These are phyloP conservation scores for Dromococcyx pavoninus DNA, from an alignment of 2,797 vertebrate genomes.

Conservation along the genomic window DNA sequence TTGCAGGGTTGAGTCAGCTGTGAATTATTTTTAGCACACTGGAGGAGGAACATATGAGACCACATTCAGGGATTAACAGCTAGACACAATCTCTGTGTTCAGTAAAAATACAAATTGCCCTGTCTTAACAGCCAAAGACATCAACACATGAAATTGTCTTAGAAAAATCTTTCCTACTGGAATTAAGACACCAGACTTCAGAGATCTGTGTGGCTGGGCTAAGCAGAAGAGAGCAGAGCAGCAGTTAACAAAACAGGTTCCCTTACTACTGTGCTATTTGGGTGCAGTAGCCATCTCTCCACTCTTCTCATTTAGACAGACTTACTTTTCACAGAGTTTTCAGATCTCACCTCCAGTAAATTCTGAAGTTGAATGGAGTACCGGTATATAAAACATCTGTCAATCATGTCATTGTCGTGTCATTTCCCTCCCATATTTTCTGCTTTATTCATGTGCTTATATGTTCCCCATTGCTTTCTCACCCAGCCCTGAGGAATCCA, in stretches of 20 bases:
- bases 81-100: not conserved
- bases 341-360: not conserved
- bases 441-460: rapidly evolving
- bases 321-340: not conserved
- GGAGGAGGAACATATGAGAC: not conserved
- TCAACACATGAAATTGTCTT: not conserved
- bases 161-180: not conserved
- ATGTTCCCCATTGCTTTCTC: rapidly evolving
- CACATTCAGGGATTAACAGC: not conserved
- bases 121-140: not conserved
- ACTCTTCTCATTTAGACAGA: not conserved
- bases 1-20: not conserved
- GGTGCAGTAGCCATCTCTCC: not conserved
- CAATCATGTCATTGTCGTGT: rapidly evolving
- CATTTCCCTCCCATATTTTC: rapidly evolving
- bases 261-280: not conserved
- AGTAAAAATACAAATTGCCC: not conserved
- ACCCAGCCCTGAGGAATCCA: not conserved
- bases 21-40: not conserved
- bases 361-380: not conserved
- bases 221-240: not conserved
- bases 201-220: not conserved
- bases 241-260: not conserved
- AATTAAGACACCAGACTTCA: not conserved
- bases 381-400: not conserved